Evolutionary conservation across 2,797 vertebrate genomes (phyloP), one percentile per base, ranked within the genome.

Genomic region (Leptatherina wallacei): DNA sequence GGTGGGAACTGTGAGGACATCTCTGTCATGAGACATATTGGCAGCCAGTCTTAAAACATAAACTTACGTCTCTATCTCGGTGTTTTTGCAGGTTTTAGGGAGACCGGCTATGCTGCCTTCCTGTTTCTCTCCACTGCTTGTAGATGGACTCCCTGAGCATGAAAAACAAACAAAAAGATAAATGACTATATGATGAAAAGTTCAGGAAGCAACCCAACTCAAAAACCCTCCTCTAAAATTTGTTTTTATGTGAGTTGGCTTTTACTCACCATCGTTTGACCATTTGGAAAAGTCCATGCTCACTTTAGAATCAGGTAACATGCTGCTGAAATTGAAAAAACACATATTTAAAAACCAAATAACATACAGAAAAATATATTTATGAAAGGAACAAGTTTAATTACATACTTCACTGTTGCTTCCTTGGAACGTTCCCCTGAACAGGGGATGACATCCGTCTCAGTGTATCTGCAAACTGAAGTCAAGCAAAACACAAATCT

Each of bases 381-480:
- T 1, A 42, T 33, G 2, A 22, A 63, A 20, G 1, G 1, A 59
- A 69, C 24, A 11, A 0, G 40, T 2, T n/a, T 3, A 5, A 40
- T 56, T 20, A 63, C 91, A 0, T 94, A 98, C 97, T 97, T 98
- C 87, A 93, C 95, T 89, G 96, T 93, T 64, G 91, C 92, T 89
- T 97, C 97, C 44, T 96, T 96, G 65, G 95, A 95, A 83, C 95
- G 96, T 91, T 98, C 96, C 78, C 94, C 96, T 76, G 95, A 96
- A 79, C 97, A 98, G 61, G 96, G 96, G 82, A 99, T 99, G 64
- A 99, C 92, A 30, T 99, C 98, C 33, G 96, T 96, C 82, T 99
- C 98, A 1, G 96, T 96, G 91, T 99, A 99, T 95, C 98, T 99
- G 92, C 79, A 84, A 77, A 47, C 11, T 49, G 60, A 65, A 90